A percentile compares a stretch with the other conserved stretches of the same genome.
These are phyloP conservation scores for Synanthedon tipuliformis DNA, from an alignment of 2,888 invertebrate species.

Conservation along the genomic window DNA sequence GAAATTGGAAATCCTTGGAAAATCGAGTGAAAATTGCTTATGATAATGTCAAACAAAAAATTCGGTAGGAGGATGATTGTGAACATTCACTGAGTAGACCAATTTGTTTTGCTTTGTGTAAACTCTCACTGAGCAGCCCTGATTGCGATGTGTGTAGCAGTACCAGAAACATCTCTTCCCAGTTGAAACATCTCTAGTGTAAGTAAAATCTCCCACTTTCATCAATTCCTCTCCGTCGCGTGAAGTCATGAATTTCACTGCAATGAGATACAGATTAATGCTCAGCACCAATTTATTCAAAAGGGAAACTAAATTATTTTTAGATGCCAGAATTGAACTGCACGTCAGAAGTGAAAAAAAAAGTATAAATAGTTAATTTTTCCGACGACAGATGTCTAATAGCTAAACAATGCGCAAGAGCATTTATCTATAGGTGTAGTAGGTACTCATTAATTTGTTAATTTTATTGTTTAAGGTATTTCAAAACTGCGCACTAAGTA, in stretches of 20 bases:
- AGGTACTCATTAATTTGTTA: no score
- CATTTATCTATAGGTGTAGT: no score
- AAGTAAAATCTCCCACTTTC: constrained; percentile 58
- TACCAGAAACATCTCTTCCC: constrained; percentile 43
- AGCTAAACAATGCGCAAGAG: no score
- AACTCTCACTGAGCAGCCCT: constrained; percentile 48
- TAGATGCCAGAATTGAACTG: no score
- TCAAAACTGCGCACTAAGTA: no score
- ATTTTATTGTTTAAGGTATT: no score
- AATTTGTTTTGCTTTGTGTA: constrained; percentile 42
- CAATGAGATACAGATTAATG: constrained; percentile 17
- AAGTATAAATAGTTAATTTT: no score
- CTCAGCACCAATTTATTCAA: no score
- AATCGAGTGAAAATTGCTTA: not conserved
- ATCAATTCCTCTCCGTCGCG: constrained; percentile 49
- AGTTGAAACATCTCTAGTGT: constrained; percentile 29
- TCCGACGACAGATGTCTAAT: no score
- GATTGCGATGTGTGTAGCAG: constrained; percentile 48
- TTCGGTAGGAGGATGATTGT: constrained; percentile 59
- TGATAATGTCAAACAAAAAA: constrained; percentile 50
- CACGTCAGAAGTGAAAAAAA: no score
- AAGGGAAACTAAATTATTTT: not conserved
- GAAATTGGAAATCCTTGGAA: no score
- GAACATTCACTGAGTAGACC: constrained; percentile 42
- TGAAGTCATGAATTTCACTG: constrained; percentile 59